Evolutionary conservation across 2,113 vertebrate species (phyloP).

Genomic region (Ciconia maguari): DNA sequence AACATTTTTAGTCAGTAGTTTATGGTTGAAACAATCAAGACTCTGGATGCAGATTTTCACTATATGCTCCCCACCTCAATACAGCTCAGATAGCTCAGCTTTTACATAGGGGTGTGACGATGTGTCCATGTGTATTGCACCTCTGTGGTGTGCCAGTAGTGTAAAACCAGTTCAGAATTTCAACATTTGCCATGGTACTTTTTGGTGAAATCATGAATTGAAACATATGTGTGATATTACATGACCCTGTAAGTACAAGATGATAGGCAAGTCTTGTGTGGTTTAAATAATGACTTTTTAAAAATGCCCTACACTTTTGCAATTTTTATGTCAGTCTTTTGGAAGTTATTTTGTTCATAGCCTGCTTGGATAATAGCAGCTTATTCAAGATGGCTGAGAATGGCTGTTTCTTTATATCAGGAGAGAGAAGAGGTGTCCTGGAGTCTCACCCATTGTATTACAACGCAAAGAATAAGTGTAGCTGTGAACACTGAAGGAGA

Average conservation of each 20-base stretch:
- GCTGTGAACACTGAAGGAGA: not conserved
- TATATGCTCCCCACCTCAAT: not conserved
- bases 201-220: not conserved
- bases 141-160: not conserved
- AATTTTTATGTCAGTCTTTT: not conserved
- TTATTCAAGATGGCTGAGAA: not conserved
- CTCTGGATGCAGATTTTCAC: conserved; percentile 9
- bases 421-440: not conserved
- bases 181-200: conserved; percentile 3
- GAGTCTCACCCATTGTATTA: not conserved
- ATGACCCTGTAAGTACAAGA: not conserved
- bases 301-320: not conserved
- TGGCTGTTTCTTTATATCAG: not conserved
- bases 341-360: not conserved
- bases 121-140: not conserved
- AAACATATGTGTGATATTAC: not conserved
- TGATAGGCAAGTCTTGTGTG: conserved; percentile 21
- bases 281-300: conserved; percentile 29
- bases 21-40: conserved; percentile 40
- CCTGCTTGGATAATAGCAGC: not conserved
- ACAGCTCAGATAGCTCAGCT: conserved; percentile 1
- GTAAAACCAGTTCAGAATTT: not conserved
- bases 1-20: conserved; percentile 40
- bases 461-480: not conserved
- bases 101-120: not conserved